A percentile compares a stretch with the other conserved stretches of the same genome.
Evolutionary conservation across 1,140 invertebrate genomes (phyloP).

Genomic region (Cydia fagiglandana): DNA sequence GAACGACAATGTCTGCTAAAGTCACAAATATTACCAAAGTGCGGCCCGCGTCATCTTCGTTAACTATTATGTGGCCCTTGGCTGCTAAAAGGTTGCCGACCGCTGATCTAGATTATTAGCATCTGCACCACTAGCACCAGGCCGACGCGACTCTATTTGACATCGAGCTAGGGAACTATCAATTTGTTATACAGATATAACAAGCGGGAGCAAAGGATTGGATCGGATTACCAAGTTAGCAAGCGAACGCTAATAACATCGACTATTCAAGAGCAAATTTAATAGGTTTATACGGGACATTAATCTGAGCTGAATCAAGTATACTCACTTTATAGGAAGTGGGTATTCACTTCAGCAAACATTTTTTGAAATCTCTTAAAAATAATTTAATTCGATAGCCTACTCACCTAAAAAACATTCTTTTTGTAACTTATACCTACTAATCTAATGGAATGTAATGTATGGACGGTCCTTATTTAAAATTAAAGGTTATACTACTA

Average conservation of each 20-base stretch:
- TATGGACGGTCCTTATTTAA: conserved; percentile 49
- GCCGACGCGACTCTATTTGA: neutral
- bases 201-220: neutral
- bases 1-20: no score
- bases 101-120: no score
- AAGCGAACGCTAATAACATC: neutral
- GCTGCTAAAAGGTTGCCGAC: no score
- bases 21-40: no score
- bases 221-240: conserved; percentile 12
- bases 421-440: neutral
- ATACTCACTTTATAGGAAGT: no score
- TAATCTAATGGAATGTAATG: conserved; percentile 57
- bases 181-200: neutral
- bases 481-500: neutral
- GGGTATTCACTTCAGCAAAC: no score
- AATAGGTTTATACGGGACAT: neutral
- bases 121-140: neutral
- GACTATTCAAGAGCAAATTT: neutral
- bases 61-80: no score
- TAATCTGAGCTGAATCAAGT: neutral
- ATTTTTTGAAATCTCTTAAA: no score
- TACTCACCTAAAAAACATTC: neutral
- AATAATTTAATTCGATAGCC: no score
- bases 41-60: no score
- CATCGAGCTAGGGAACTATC: neutral